A percentile compares a stretch with the other conserved stretches of the same genome.
Evolutionary conservation across 2,888 invertebrate species (phyloP).

Genomic region (Tridacna crocea): DNA sequence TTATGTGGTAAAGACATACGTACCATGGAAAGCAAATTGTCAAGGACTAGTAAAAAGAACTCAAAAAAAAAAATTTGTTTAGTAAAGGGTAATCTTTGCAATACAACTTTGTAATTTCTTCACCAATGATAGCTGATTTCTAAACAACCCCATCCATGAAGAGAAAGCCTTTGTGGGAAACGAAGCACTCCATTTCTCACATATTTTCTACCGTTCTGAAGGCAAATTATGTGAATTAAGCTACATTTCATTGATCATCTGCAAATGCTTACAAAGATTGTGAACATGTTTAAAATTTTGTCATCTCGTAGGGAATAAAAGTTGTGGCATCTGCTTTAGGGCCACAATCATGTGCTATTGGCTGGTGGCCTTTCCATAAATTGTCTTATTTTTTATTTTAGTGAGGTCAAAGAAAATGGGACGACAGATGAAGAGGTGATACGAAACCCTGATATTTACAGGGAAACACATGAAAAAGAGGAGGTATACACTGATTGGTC

Average conservation of each 20-base stretch:
- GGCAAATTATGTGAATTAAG: too few species aligned
- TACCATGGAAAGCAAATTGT: too few species aligned
- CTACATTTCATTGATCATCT: too few species aligned
- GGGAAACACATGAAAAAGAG: slow-evolving; percentile 65
- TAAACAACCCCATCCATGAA: neutral
- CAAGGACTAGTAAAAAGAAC: too few species aligned
- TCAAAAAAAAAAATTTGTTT: too few species aligned
- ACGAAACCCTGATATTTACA: slow-evolving; percentile 63
- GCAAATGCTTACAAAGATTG: too few species aligned
- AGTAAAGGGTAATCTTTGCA: too few species aligned
- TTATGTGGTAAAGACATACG: too few species aligned
- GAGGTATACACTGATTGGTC: slow-evolving; percentile 64
- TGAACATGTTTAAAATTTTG: too few species aligned
- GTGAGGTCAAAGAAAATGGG: slow-evolving; percentile 66
- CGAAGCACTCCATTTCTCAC: neutral
- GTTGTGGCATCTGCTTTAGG: neutral
- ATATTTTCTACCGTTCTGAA: neutral
- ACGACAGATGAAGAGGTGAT: slow-evolving; percentile 59
- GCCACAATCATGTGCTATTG: neutral
- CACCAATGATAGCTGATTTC: neutral
- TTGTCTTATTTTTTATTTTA: slow-evolving; percentile 27
- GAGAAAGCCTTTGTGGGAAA: neutral
- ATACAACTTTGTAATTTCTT: too few species aligned
- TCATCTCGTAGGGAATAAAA: neutral
- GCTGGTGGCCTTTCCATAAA: neutral